Conservation (phyloP, 2,797 vertebrate genomes). For the Alexandromys oeconomus region DNA sequence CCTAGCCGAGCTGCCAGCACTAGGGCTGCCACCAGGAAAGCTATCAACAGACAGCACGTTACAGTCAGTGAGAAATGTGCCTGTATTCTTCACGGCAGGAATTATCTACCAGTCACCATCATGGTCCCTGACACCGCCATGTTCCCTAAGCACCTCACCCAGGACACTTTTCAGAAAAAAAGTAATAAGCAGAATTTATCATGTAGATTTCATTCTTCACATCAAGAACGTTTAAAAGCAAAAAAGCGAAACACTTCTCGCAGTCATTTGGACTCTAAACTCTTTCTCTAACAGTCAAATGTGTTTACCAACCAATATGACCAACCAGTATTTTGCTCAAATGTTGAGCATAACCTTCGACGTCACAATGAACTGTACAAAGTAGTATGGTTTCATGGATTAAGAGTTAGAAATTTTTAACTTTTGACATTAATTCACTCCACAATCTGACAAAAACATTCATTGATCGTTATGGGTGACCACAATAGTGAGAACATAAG, state of each 20-base stretch:
- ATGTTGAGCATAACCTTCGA: not conserved
- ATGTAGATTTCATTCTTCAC: not conserved
- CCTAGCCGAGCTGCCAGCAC: not conserved
- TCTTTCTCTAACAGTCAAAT: conserved; percentile 26
- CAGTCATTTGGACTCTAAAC: not conserved
- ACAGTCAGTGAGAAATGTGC: not conserved
- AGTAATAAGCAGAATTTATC: not conserved
- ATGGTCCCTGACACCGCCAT: not conserved
- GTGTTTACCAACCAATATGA: conserved; percentile 44
- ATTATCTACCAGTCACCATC: not conserved
- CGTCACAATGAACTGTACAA: not conserved
- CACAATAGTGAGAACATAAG: not conserved
- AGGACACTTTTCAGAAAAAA: conserved; percentile 17
- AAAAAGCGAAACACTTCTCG: not conserved
- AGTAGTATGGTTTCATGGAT: not conserved
- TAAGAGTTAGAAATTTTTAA: conserved; percentile 14
- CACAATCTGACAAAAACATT: not conserved
- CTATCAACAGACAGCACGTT: not conserved
- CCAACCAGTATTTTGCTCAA: conserved; percentile 31
- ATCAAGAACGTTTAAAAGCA: conserved; percentile 35
- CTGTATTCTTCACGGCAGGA: not conserved
- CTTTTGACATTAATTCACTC: not conserved
- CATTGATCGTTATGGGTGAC: not conserved
- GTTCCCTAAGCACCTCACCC: not conserved
- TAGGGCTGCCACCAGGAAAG: conserved; percentile 9